Conservation (phyloP, 1,140 invertebrate genomes). For the Eupeodes corollae region DNA sequence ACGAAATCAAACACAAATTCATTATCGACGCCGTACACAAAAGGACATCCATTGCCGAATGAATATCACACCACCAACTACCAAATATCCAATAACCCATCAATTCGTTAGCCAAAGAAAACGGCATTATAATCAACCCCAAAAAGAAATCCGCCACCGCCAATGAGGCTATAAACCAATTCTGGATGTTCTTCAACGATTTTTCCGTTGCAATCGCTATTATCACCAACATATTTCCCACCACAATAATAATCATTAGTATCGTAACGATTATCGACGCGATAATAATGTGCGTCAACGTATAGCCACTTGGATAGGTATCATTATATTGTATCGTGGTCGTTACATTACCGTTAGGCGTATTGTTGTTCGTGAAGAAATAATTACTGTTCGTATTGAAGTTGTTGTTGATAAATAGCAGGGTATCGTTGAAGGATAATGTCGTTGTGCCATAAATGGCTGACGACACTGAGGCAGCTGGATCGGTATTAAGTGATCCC, state of each 20-base stretch:
- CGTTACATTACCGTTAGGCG: constrained; percentile 12
- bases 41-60: constrained; percentile 91
- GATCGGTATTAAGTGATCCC: not conserved
- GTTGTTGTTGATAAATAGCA: constrained; percentile 24
- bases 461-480: not conserved
- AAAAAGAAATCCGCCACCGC: constrained; percentile 93
- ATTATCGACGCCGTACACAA: constrained; percentile 93
- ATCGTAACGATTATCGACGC: constrained; percentile 83
- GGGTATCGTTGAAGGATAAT: constrained; percentile 23
- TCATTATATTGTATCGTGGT: constrained; percentile 39
- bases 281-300: constrained; percentile 71
- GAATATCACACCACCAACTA: constrained; percentile 86
- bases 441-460: constrained; percentile 17
- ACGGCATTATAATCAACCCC: constrained; percentile 93
- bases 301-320: constrained; percentile 76
- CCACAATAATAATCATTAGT: constrained; percentile 91
- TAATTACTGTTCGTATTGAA: constrained; percentile 17
- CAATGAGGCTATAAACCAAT: constrained; percentile 95
- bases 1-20: constrained; percentile 90
- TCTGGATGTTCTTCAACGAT: constrained; percentile 90
- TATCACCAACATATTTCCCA: constrained; percentile 96
- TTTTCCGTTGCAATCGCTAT: constrained; percentile 94
- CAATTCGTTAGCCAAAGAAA: constrained; percentile 89
- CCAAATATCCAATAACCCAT: constrained; percentile 98
- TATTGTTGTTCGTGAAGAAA: not conserved